phyloP scores from a whole-genome alignment of 1,140 invertebrate genomes.

The Telenomus remus region DNA sequence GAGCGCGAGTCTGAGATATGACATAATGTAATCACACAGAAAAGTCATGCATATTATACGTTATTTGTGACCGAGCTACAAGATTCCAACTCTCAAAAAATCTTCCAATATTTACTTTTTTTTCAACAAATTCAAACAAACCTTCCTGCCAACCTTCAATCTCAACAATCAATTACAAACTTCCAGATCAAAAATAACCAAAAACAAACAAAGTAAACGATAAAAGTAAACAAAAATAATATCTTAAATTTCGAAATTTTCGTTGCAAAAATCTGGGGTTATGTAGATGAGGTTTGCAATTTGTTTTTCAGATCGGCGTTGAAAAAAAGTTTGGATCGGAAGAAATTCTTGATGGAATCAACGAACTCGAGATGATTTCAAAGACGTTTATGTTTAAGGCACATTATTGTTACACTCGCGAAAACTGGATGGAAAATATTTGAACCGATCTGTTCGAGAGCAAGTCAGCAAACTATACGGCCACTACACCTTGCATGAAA shows the following conservation, averaged over 20 bases:
- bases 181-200: too few species aligned
- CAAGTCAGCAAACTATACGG: conserved; percentile 5
- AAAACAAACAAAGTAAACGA: too few species aligned
- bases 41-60: conserved; percentile 30
- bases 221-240: too few species aligned
- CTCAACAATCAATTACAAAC: not conserved
- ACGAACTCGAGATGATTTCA: too few species aligned
- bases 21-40: conserved; percentile 32
- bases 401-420: conserved; percentile 8
- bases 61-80: conserved; percentile 8
- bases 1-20: conserved; percentile 20
- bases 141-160: not conserved
- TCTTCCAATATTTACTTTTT: not conserved
- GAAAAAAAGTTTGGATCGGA: too few species aligned
- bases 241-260: too few species aligned
- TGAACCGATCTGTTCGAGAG: not conserved
- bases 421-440: not conserved
- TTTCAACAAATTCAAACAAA: too few species aligned
- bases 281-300: too few species aligned
- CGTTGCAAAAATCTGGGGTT: too few species aligned
- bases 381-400: too few species aligned
- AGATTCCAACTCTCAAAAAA: conserved; percentile 3
- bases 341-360: too few species aligned
- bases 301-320: too few species aligned
- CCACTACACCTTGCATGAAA: conserved; percentile 38